Evolutionary conservation across 2,113 vertebrate species (phyloP).

Genomic region (Malurus elegans): DNA sequence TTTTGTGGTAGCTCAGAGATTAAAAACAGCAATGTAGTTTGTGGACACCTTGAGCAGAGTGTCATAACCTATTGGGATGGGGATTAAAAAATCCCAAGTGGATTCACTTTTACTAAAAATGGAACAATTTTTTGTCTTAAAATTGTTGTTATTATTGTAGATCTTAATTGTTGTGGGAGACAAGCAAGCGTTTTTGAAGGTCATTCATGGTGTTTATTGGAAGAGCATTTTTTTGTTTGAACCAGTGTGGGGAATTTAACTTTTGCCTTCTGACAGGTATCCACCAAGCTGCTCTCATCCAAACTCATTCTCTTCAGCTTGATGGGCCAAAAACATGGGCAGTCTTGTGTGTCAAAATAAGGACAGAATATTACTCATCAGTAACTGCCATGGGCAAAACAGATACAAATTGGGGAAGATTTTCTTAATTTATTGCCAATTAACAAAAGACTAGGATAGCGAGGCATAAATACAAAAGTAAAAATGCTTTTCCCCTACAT

Average conservation of each 20-base stretch:
- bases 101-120: background rate
- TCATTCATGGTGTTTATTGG: accelerated
- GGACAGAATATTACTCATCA: background rate
- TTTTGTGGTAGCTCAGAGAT: background rate
- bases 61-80: background rate
- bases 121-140: background rate
- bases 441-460: background rate
- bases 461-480: background rate
- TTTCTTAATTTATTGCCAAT: background rate
- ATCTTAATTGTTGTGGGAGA: background rate
- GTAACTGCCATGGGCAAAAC: background rate
- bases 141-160: background rate
- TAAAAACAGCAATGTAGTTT: background rate
- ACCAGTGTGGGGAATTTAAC: accelerated
- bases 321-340: accelerated
- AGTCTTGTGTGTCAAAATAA: background rate
- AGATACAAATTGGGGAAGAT: background rate
- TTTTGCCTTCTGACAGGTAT: background rate
- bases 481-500: background rate
- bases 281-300: background rate
- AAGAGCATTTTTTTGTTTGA: background rate
- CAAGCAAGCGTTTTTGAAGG: background rate
- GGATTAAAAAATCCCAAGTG: background rate
- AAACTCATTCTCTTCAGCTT: background rate
- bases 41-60: background rate